These are phyloP conservation scores for Rhinogobius similis DNA, from an alignment of 2,113 vertebrate genomes.

Conservation along the genomic window DNA sequence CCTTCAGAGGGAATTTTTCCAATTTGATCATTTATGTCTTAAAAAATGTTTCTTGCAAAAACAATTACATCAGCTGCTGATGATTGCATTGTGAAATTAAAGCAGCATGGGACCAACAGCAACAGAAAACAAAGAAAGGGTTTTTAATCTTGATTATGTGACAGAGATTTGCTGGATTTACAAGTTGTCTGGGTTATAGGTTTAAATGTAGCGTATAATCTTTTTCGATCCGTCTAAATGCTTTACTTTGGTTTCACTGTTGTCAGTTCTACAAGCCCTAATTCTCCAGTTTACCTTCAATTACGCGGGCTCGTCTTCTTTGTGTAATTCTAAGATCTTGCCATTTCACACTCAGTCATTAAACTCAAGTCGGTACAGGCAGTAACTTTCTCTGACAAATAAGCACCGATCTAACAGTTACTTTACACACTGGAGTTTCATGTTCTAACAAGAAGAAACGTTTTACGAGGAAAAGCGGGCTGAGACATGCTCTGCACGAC, in stretches of 20 bases:
- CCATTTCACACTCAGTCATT: background rate
- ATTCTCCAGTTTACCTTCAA: background rate
- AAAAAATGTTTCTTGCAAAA: background rate
- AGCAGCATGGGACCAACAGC: background rate
- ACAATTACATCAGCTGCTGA: background rate
- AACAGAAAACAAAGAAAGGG: background rate
- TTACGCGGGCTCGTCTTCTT: background rate
- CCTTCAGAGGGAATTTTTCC: background rate
- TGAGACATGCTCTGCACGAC: background rate
- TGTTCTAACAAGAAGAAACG: background rate
- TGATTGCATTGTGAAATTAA: background rate
- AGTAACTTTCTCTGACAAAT: background rate
- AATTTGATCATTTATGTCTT: background rate
- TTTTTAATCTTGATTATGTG: background rate
- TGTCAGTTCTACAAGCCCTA: slow-evolving; percentile 3
- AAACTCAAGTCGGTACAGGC: background rate
- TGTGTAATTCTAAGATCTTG: background rate
- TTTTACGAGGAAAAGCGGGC: background rate
- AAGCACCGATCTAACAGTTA: slow-evolving; percentile 8
- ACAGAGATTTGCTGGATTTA: background rate
- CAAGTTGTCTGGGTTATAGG: background rate
- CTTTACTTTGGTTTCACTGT: slow-evolving; percentile 9
- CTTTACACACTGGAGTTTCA: background rate
- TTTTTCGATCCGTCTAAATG: background rate
- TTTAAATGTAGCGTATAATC: background rate